Base-by-base conservation (phyloP, 2,113 vertebrate species). In the Casuarius casuarius region DNA sequence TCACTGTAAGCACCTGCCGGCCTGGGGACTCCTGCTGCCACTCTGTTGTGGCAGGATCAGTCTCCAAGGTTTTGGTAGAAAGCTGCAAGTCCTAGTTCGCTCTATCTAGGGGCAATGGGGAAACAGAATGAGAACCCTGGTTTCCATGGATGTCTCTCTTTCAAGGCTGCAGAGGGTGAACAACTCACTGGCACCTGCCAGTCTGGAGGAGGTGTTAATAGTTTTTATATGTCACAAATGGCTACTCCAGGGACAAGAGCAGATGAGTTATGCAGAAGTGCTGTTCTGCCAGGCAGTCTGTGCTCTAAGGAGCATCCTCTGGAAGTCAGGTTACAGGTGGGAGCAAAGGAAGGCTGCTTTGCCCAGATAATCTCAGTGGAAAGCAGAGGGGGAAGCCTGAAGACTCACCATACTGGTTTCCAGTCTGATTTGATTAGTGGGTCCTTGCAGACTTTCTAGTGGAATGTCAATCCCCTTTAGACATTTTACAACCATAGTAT, bases 151-250 rank as follows among this genome's bases (percentile, higher is more conserved):
- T 33, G 73, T 54, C 61, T 35, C 65, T n/a, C n/a, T n/a, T n/a
- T n/a, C n/a, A n/a, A n/a, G n/a, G n/a, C n/a, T n/a, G n/a, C n/a
- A n/a, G n/a, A n/a, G 51, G 51, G 4, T 18, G 79, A 91, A 52
- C 61, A 33, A 28, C 44, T 72, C 4, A 0, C 58, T 65, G 91
- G 84, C 81, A 68, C 66, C 84, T 91, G 62, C 74, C 87, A 35
- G 40, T 87, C 93, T 80, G 89, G 66, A 59, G 49, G 68, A 95
- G 81, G 56, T 42, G 68, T 54, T 63, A 35, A 48, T 51, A 58
- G 19, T 2, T 84, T 76, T 66, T 70, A 33, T 3, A 6, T 51
- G 56, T 59, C 86, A 67, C 40, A 92, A 26, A 46, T 62, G 13
- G 61, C 65, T 18, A 20, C 56, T 62, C 7, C 44, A 21, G 84